These are phyloP conservation scores for Amiota communis DNA, from an alignment of 2,888 invertebrate species.

Conservation along the genomic window DNA sequence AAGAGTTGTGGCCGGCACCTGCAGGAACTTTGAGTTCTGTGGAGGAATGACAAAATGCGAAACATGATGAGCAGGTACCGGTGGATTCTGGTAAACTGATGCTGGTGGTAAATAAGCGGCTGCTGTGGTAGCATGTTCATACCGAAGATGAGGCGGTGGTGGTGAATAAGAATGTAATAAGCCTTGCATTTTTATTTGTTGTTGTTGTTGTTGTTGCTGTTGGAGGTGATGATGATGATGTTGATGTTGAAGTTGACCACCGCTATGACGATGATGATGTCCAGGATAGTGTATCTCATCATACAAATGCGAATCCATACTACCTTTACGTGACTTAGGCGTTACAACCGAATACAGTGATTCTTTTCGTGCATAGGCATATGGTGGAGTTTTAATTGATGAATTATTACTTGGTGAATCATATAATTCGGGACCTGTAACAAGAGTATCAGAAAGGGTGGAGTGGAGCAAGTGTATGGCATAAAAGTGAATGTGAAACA, in stretches of 20 bases:
- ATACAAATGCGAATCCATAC: constrained; percentile 71
- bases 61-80: constrained; percentile 48
- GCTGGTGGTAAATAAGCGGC: constrained; percentile 52
- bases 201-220: constrained; percentile 40
- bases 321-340: constrained; percentile 71
- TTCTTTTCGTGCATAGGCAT: constrained; percentile 70
- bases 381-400: constrained; percentile 63
- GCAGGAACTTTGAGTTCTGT: constrained; percentile 66
- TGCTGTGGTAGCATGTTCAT: constrained; percentile 54
- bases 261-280: constrained; percentile 53
- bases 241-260: constrained; percentile 50
- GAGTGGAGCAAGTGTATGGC: constrained; percentile 11
- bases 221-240: constrained; percentile 45
- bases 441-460: not conserved
- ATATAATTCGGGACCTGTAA: constrained; percentile 65
- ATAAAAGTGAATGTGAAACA: not conserved
- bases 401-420: constrained; percentile 71
- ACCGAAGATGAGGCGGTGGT: constrained; percentile 39
- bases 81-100: constrained; percentile 23
- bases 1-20: constrained; percentile 56
- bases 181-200: constrained; percentile 34
- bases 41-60: constrained; percentile 67
- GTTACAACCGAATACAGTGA: constrained; percentile 69
- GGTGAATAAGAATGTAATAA: constrained; percentile 7
- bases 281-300: constrained; percentile 71